Evolutionary conservation across 2,797 vertebrate genomes (phyloP).

Genomic region (Scolopax rusticola): DNA sequence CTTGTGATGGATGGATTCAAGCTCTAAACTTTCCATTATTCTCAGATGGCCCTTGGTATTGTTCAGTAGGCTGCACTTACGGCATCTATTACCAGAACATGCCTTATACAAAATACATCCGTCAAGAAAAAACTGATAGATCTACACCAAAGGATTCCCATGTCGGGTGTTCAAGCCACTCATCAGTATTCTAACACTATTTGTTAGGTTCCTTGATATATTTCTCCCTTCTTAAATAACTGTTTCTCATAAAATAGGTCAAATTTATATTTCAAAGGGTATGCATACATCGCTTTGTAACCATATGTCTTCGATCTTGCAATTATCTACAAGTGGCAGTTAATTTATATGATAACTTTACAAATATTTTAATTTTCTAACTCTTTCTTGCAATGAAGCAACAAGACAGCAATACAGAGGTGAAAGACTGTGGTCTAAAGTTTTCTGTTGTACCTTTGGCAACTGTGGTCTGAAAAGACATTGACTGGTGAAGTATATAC

Average conservation of each 20-base stretch:
- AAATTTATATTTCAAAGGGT: background rate
- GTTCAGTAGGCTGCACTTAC: conserved; percentile 8
- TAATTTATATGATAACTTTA: background rate
- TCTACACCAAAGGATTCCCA: conserved; percentile 26
- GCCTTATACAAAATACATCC: conserved; percentile 52
- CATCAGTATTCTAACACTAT: conserved; percentile 18
- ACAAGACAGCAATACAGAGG: background rate
- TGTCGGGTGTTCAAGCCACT: background rate
- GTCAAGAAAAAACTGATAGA: conserved; percentile 40
- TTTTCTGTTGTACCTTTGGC: background rate
- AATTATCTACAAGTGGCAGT: background rate
- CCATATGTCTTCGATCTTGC: background rate
- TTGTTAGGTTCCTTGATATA: background rate
- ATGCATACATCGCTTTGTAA: accelerated
- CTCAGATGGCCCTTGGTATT: conserved; percentile 9
- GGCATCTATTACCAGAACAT: conserved; percentile 31
- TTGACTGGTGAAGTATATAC: background rate
- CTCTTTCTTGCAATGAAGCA: background rate
- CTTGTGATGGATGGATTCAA: conserved; percentile 35
- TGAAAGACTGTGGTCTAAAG: background rate
- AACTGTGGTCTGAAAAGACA: background rate
- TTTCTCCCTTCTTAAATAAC: background rate
- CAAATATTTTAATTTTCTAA: background rate
- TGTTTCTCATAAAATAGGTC: background rate
- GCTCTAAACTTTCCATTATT: conserved; percentile 39